phyloP scores from a whole-genome alignment of 92 coral and sea anemone species.

The Desmophyllum pertusum region DNA sequence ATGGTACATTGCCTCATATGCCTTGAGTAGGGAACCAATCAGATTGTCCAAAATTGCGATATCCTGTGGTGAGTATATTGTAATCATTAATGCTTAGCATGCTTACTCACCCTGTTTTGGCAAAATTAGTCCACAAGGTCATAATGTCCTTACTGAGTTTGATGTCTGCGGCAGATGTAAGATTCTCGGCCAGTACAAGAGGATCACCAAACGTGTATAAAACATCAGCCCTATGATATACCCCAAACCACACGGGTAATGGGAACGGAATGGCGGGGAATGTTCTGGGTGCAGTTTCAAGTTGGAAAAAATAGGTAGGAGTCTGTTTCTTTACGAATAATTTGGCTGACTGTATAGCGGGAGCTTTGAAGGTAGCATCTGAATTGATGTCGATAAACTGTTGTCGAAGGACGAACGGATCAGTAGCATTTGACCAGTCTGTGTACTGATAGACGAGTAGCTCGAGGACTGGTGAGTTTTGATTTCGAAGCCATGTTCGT shows the following conservation, averaged over 20 bases:
- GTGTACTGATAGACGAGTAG: slow-evolving; percentile 60
- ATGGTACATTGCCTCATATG: too few relatives aligned
- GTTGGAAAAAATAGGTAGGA: slow-evolving; percentile 66
- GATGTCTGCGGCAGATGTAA: slow-evolving; percentile 17
- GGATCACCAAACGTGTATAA: slow-evolving; percentile 41
- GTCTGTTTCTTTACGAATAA: slow-evolving; percentile 46
- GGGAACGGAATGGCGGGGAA: neutral
- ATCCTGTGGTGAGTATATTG: too few relatives aligned
- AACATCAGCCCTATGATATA: slow-evolving; percentile 54
- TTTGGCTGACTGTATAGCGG: slow-evolving; percentile 64
- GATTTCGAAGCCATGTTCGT: slow-evolving; percentile 55
- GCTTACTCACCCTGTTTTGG: slow-evolving; percentile 69
- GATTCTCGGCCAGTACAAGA: neutral
- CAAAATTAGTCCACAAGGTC: slow-evolving; percentile 58
- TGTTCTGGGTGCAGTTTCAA: slow-evolving; percentile 19
- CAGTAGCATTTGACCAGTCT: slow-evolving; percentile 60
- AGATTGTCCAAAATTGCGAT: too few relatives aligned
- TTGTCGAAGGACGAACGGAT: slow-evolving; percentile 49
- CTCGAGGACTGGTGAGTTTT: slow-evolving; percentile 48
- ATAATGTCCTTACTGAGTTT: slow-evolving; percentile 47
- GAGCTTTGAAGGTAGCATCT: slow-evolving; percentile 64
- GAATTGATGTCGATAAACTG: slow-evolving; percentile 56
- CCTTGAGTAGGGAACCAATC: too few relatives aligned
- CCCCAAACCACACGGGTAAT: slow-evolving; percentile 50
- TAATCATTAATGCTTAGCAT: too few relatives aligned